A percentile compares a stretch with the other conserved stretches of the same genome.
Evolutionary conservation across 2,113 vertebrate species (phyloP).

Genomic region (Taxidea taxus): DNA sequence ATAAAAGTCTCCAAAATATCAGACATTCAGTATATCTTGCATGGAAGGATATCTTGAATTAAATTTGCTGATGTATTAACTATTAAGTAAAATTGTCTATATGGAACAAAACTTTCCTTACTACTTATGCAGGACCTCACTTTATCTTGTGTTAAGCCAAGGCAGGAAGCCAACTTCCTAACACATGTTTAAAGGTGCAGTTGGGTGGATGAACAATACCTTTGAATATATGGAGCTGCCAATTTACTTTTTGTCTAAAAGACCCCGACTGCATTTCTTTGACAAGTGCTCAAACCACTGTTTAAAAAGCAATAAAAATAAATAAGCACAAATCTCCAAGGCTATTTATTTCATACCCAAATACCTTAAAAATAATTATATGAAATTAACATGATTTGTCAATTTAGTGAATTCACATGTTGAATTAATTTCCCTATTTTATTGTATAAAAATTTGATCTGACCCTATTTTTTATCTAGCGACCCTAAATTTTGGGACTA

Average conservation of each 20-base stretch:
- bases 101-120: background rate
- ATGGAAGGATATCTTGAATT: background rate
- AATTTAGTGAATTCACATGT: background rate
- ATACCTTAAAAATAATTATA: background rate
- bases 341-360: background rate
- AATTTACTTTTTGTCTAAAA: background rate
- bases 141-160: background rate
- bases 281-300: background rate
- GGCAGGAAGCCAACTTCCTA: background rate
- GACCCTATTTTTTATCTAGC: background rate
- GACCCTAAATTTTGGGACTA: background rate
- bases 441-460: background rate
- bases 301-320: background rate
- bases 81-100: background rate
- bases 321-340: background rate
- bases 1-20: background rate
- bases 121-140: background rate
- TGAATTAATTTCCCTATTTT: background rate
- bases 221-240: background rate
- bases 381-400: background rate
- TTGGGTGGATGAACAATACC: background rate
- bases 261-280: fast-evolving
- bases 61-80: background rate
- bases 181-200: background rate
- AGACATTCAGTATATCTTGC: background rate